Evolutionary conservation across 53 echinoderm and acorn worm genomes (phyloP).

Genomic region (Glandiceps talaboti): DNA sequence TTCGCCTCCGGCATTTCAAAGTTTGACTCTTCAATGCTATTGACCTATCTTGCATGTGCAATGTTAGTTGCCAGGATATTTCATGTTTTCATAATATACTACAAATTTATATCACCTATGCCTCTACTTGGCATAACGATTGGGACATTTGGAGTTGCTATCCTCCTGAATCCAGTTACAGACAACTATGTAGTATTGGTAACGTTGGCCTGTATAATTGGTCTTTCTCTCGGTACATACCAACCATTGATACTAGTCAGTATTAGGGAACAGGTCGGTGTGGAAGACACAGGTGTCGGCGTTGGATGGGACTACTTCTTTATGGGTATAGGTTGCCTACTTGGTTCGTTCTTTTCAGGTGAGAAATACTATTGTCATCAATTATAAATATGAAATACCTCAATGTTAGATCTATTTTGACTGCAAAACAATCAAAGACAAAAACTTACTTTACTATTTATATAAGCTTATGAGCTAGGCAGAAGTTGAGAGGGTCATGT

Average conservation of each 20-base stretch:
- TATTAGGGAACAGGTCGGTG: conserved; percentile 6
- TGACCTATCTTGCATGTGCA: conserved; percentile 10
- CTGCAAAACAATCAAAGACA: too few relatives aligned
- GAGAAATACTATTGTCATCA: too few relatives aligned
- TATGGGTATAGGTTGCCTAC: too few relatives aligned
- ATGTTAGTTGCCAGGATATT: conserved; percentile 8
- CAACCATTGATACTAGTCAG: not conserved
- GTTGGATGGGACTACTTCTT: too few relatives aligned
- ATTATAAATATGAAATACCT: too few relatives aligned
- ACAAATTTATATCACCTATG: not conserved
- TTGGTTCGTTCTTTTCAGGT: too few relatives aligned
- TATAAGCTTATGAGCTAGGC: too few relatives aligned
- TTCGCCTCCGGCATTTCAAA: conserved; percentile 9
- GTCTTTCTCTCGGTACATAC: conserved; percentile 4
- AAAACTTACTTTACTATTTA: too few relatives aligned
- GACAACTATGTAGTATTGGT: not conserved
- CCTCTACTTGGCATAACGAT: not conserved
- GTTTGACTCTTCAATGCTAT: conserved; percentile 10
- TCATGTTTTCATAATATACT: conserved; percentile 13
- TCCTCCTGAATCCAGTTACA: conserved; percentile 5
- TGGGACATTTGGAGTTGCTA: conserved; percentile 1
- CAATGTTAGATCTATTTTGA: too few relatives aligned
- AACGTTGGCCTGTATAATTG: conserved; percentile 8
- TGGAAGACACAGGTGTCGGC: not conserved
- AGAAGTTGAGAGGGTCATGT: too few relatives aligned